phyloP scores from a whole-genome alignment of 1,140 invertebrate genomes.

The Pseudoatta argentina region DNA sequence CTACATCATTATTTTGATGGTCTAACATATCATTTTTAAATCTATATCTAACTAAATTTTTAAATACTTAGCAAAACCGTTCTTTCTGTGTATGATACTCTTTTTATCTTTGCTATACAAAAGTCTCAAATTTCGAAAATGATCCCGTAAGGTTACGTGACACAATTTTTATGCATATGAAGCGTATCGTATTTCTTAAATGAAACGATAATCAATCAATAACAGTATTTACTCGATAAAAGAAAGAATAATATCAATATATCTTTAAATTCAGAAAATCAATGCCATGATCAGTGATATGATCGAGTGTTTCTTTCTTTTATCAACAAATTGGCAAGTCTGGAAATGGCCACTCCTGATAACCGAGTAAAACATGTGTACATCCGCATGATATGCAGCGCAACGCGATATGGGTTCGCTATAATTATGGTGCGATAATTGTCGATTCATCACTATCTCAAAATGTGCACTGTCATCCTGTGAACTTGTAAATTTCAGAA shows the following conservation, averaged over 20 bases:
- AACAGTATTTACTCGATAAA: constrained; percentile 8
- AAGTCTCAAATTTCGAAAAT: background rate
- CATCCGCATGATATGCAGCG: constrained; percentile 7
- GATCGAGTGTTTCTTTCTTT: background rate
- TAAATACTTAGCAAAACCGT: too few relatives aligned
- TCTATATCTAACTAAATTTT: too few relatives aligned
- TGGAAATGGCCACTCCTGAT: constrained; percentile 35
- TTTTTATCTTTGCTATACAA: background rate
- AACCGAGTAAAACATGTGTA: constrained; percentile 19
- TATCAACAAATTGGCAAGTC: constrained; percentile 26
- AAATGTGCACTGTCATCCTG: constrained; percentile 11
- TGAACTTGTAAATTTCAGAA: background rate
- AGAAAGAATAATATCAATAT: background rate
- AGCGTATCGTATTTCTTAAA: constrained; percentile 18
- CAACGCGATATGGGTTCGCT: background rate
- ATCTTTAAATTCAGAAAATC: background rate
- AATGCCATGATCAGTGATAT: background rate
- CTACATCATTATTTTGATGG: too few relatives aligned
- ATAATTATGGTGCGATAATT: background rate
- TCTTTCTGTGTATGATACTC: too few relatives aligned
- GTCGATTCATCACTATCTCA: constrained; percentile 3
- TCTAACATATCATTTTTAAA: too few relatives aligned
- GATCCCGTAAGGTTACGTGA: background rate
- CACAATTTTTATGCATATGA: background rate
- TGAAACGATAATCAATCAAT: background rate